Percentiles rank a stretch among this genome's conserved stretches.
These are phyloP conservation scores for Platynereis dumerilii DNA, from an alignment of 2,888 invertebrate genomes.

Conservation along the genomic window DNA sequence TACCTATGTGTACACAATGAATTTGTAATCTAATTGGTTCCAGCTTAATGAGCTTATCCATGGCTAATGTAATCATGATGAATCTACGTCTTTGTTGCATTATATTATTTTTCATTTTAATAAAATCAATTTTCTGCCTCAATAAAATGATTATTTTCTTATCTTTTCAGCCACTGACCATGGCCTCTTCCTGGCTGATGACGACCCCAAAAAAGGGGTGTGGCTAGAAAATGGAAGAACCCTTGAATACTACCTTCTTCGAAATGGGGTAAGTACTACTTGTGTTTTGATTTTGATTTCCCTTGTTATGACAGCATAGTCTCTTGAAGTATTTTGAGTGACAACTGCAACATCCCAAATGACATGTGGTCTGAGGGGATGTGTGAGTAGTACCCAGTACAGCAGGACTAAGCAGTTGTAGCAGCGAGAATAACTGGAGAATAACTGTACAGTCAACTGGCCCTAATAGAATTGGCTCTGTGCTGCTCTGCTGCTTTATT, in stretches of 20 bases:
- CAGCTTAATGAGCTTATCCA: too few species aligned
- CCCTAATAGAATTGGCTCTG: too few species aligned
- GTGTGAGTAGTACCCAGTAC: background rate
- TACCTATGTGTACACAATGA: too few species aligned
- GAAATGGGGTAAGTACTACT: constrained; percentile 76
- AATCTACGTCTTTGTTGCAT: too few species aligned
- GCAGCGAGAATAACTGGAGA: background rate
- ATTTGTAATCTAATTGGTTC: too few species aligned
- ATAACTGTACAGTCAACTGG: too few species aligned
- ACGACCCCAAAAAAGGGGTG: constrained; percentile 90
- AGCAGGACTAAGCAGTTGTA: background rate
- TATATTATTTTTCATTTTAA: too few species aligned
- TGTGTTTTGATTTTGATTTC: background rate
- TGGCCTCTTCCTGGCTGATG: constrained; percentile 94
- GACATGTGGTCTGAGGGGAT: background rate
- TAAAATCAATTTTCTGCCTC: too few species aligned
- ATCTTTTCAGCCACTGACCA: constrained; percentile 84
- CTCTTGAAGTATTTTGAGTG: background rate
- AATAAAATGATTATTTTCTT: too few species aligned
- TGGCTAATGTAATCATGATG: too few species aligned
- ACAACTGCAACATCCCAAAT: background rate
- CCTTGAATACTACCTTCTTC: constrained; percentile 94
- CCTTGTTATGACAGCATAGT: background rate
- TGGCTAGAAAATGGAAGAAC: constrained; percentile 95
- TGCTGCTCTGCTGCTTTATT: too few species aligned